phyloP scores from a whole-genome alignment of 1,140 invertebrate species.

The Chironomus tepperi region DNA sequence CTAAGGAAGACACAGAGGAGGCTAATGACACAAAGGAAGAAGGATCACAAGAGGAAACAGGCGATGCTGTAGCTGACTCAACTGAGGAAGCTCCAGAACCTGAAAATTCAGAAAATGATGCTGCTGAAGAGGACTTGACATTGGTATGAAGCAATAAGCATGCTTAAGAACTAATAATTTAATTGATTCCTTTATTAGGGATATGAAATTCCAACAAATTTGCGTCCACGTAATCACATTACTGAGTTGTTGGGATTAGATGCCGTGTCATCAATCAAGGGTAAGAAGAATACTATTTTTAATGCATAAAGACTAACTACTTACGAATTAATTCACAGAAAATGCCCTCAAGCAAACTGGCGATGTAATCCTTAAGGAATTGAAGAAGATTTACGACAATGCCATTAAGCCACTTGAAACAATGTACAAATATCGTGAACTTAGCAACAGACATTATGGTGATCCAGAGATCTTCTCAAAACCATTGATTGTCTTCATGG shows the following conservation, averaged over 20 bases:
- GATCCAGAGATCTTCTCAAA: conserved; percentile 94
- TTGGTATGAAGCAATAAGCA: conserved; percentile 38
- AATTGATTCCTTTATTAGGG: conserved; percentile 52
- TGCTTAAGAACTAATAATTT: not conserved
- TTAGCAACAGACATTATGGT: conserved; percentile 86
- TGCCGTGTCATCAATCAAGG: conserved; percentile 44
- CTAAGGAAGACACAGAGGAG: conserved; percentile 28
- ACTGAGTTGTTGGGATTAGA: conserved; percentile 70
- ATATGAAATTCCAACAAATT: conserved; percentile 62
- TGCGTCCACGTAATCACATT: conserved; percentile 70
- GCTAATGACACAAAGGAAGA: conserved; percentile 33
- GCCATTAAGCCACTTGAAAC: conserved; percentile 84
- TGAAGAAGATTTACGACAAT: conserved; percentile 79
- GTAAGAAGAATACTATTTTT: not conserved
- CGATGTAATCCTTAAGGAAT: conserved; percentile 68
- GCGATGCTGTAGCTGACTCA: not conserved
- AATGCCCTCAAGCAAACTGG: conserved; percentile 61
- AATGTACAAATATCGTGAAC: conserved; percentile 83
- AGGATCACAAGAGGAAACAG: conserved; percentile 23
- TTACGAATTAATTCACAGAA: conserved; percentile 51
- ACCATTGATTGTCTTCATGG: conserved; percentile 85
- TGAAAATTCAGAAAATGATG: conserved; percentile 30
- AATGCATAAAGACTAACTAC: not conserved
- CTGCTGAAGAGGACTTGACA: conserved; percentile 50
- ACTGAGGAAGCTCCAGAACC: not conserved